Percentiles rank a stretch among this genome's conserved stretches.
These are phyloP conservation scores for Cantharis rufa DNA, from an alignment of 2,888 invertebrate species.

Conservation along the genomic window DNA sequence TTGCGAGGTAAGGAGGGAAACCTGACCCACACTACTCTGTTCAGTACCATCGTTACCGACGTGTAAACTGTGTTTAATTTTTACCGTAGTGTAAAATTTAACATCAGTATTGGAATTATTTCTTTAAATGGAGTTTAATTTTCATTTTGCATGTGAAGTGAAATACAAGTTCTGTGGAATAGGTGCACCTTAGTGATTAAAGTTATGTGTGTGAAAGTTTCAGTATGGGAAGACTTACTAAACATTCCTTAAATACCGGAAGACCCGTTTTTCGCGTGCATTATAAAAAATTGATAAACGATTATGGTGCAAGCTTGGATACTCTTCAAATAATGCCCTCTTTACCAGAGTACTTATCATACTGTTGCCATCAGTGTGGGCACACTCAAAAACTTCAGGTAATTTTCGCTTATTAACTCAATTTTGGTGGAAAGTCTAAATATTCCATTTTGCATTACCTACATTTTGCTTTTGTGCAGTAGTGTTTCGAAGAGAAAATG, in stretches of 20 bases:
- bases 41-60: conserved; percentile 37
- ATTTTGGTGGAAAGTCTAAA: not conserved
- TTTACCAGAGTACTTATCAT: conserved; percentile 62
- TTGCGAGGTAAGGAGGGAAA: conserved; percentile 35
- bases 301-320: conserved; percentile 54
- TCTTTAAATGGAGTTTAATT: not conserved
- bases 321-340: conserved; percentile 58
- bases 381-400: conserved; percentile 65
- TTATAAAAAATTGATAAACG: conserved; percentile 64
- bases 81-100: not conserved
- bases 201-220: conserved; percentile 22
- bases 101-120: not conserved
- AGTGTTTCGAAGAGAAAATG: not conserved
- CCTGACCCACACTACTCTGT: conserved; percentile 40
- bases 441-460: not conserved
- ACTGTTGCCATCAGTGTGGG: conserved; percentile 65
- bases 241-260: conserved; percentile 50
- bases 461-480: not conserved
- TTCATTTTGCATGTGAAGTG: not conserved
- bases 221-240: conserved; percentile 61
- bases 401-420: conserved; percentile 39
- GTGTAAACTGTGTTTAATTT: conserved; percentile 21
- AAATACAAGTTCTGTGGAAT: not conserved
- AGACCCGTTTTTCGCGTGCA: conserved; percentile 62
- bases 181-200: not conserved